Percentiles rank a stretch among this genome's conserved stretches.
These are phyloP conservation scores for Pipa parva DNA, from an alignment of 2,113 vertebrate genomes.

Conservation along the genomic window DNA sequence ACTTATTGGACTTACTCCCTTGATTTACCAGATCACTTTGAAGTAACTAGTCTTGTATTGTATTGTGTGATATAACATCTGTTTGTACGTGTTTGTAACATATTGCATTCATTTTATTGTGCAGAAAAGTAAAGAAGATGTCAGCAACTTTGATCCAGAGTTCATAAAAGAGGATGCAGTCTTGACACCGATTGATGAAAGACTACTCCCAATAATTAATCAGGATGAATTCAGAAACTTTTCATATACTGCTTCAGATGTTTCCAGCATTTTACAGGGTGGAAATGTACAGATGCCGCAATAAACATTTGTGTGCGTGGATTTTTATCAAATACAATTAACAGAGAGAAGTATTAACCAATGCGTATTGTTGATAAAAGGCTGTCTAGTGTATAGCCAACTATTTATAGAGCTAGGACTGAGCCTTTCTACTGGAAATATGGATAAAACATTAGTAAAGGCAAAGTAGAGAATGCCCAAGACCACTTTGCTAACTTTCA, in stretches of 20 bases:
- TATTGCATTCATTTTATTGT: constrained; percentile 49
- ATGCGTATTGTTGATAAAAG: background rate
- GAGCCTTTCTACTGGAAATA: background rate
- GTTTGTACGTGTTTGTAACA: too few relatives aligned
- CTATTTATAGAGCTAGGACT: constrained; percentile 12
- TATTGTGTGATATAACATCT: too few relatives aligned
- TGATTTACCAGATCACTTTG: too few relatives aligned
- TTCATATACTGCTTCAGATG: constrained; percentile 84
- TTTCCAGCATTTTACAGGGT: constrained; percentile 28
- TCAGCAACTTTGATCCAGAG: constrained; percentile 98
- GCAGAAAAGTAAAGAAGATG: constrained; percentile 91
- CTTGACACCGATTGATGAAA: constrained; percentile 89
- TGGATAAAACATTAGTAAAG: background rate
- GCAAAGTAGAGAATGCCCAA: background rate
- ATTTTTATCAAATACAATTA: constrained; percentile 42
- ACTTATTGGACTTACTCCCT: too few relatives aligned
- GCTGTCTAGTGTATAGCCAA: background rate
- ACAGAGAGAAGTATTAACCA: background rate
- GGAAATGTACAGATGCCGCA: constrained; percentile 34
- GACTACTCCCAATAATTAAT: constrained; percentile 80
- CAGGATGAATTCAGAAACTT: constrained; percentile 94
- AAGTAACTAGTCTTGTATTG: too few relatives aligned
- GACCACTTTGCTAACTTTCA: constrained; percentile 1
- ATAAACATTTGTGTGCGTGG: constrained; percentile 34
- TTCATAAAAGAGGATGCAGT: constrained; percentile 92